Evolutionary conservation across 2,113 vertebrate genomes (phyloP), one percentile per base, ranked within the genome.

Genomic region (Tringa solitaria): DNA sequence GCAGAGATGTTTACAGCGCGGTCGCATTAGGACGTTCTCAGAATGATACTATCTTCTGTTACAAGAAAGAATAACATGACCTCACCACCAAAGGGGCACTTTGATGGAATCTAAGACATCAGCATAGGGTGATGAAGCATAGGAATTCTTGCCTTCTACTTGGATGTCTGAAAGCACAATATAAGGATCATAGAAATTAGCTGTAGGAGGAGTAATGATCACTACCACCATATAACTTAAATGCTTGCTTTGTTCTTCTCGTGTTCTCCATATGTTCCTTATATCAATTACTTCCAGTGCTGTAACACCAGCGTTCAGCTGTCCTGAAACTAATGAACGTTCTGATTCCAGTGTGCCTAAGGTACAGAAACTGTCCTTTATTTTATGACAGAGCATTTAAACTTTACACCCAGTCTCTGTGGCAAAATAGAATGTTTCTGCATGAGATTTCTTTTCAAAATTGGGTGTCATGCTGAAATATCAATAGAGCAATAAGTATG

Each of bases 401-500:
- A 90, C 51, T 65, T 93, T 79, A 61, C 41, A 74, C 22, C 20
- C 23, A 65, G 35, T 21, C 51, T 86, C 64, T 74, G 60, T 19
- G 86, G 72, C 83, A 87, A 84, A 93, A 78, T 35, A 92, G 85
- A 83, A 83, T 0, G 0, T 84, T 93, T 94, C 79, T 96, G 85
- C 73, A 46, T 73, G 79, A 93, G 56, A 80, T 78, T 92, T 33
- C 43, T 87, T 53, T 90, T 86, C 64, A 72, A 84, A 93, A 92
- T 57, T 60, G 35, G 7, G 24, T 90, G 73, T 78, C 68, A 64
- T 84, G 72, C 46, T 86, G 65, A 93, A 90, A 93, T 95, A 96
- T 84, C 79, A 90, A 37, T 90, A 90, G 92, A 93, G 60, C 33
- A 94, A 43, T 76, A 82, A 4, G 45, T 28, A 78, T 79, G 87